phyloP scores from a whole-genome alignment of 2,797 vertebrate species.

The Leucoraja ocellata region DNA sequence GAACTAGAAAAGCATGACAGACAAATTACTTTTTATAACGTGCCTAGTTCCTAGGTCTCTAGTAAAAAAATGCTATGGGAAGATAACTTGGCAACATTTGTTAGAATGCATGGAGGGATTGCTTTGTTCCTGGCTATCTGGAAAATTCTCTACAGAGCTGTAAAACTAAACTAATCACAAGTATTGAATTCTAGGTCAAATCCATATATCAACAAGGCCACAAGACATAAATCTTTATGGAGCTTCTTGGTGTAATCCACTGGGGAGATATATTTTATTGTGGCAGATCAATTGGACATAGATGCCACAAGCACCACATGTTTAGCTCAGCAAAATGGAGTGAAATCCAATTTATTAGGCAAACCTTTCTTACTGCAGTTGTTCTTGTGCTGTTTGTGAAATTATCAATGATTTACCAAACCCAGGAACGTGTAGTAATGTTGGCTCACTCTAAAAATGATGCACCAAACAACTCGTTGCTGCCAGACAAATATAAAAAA shows the following conservation, averaged over 20 bases:
- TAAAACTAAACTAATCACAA: neutral
- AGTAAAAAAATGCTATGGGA: neutral
- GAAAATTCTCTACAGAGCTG: neutral
- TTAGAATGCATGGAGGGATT: too few species aligned
- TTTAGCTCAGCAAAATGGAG: too few species aligned
- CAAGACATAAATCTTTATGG: neutral
- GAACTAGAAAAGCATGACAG: neutral
- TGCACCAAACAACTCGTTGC: neutral
- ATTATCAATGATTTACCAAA: neutral
- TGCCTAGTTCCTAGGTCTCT: too few species aligned
- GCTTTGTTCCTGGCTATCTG: neutral
- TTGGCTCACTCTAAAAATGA: neutral
- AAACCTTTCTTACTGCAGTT: neutral
- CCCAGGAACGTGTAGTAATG: neutral
- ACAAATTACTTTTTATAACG: neutral
- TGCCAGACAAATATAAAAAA: too few species aligned
- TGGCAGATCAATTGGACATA: too few species aligned
- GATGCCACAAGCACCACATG: too few species aligned
- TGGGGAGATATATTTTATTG: too few species aligned
- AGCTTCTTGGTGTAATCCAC: too few species aligned
- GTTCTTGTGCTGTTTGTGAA: neutral
- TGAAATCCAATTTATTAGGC: too few species aligned
- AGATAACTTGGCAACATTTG: neutral
- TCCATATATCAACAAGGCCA: neutral
- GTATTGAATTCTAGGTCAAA: neutral